phyloP scores from a whole-genome alignment of 2,113 vertebrate genomes.

The Ifrita kowaldi region DNA sequence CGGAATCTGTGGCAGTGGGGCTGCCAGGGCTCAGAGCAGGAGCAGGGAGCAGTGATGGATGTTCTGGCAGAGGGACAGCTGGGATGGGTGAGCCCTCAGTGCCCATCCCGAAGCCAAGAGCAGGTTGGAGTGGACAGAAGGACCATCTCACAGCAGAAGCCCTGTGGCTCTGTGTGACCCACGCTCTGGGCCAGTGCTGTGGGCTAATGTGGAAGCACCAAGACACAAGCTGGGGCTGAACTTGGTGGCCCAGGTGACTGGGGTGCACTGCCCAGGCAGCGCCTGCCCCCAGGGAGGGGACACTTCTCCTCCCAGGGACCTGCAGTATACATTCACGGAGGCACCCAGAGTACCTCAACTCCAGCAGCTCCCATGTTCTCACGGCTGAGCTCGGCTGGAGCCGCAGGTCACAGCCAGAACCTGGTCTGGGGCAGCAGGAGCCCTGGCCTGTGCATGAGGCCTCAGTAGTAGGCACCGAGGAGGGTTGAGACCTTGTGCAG shows the following conservation, averaged over 20 bases:
- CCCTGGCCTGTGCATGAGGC: background rate
- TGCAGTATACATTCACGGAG: background rate
- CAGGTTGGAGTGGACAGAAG: background rate
- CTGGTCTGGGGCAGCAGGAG: background rate
- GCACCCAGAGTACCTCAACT: background rate
- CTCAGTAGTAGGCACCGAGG: slow-evolving; percentile 76
- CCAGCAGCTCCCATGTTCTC: background rate
- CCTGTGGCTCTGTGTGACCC: background rate
- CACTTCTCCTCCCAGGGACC: background rate
- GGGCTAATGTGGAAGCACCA: background rate
- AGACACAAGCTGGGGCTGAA: background rate
- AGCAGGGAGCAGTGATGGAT: background rate
- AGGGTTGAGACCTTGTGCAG: slow-evolving; percentile 72
- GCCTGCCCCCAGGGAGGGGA: background rate
- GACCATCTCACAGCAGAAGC: background rate
- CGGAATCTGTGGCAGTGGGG: background rate
- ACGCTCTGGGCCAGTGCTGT: background rate
- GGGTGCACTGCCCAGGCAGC: background rate
- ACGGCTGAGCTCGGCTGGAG: background rate
- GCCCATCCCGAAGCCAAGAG: background rate
- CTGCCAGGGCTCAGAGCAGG: background rate
- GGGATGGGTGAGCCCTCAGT: background rate
- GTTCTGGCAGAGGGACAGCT: too few species aligned
- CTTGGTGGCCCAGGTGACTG: background rate
- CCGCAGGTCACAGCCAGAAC: background rate